Evolutionary conservation across 2,888 invertebrate genomes (phyloP), one percentile per base, ranked within the genome.

Genomic region (Nineta flava): DNA sequence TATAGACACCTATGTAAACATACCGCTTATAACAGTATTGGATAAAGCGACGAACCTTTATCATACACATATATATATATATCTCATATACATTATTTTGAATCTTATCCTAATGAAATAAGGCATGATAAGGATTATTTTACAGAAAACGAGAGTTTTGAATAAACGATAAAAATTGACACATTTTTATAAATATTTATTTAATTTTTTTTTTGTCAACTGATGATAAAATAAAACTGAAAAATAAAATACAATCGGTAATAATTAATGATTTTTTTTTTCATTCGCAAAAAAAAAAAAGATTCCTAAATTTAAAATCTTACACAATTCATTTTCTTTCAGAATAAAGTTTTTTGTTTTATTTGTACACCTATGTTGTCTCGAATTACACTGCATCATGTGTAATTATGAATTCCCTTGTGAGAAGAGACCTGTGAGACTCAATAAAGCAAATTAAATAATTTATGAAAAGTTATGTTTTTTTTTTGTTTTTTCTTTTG

Each of bases 161-260:
- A 26, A 26, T 26, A 44, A 44, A 44, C 26, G 13, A 44, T 10
- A 21, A 15, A 44, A 44, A 16, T 44, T 44, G 44, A 34, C 35
- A 47, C 47, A 47, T 48, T 48, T 48, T 48, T 48, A 48, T 48
- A 48, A 48, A 48, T 48, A 42, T 48, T 48, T 48, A 32, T 32
- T 48, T 47, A 35, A 15, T 15, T 48, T 42, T 48, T 40, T 48
- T 48, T 47, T 17, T 48, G 48, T 48, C 48, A 48, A 48, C 48
- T 48, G 40, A 48, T 41, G 16, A 48, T 48, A 19, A n/a, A 35
- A 48, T 41, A 42, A 15, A 48, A 48, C 41, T 42, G 31, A 48
- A 48, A 48, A 42, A 48, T 48, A 42, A 40, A 48, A 47, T 26
- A 21, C 21, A 19, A 21, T 44, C 44, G 19, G 44, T 21, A 21